Evolutionary conservation across 2,888 invertebrate genomes (phyloP).

Genomic region (Parascotia fuliginaria): DNA sequence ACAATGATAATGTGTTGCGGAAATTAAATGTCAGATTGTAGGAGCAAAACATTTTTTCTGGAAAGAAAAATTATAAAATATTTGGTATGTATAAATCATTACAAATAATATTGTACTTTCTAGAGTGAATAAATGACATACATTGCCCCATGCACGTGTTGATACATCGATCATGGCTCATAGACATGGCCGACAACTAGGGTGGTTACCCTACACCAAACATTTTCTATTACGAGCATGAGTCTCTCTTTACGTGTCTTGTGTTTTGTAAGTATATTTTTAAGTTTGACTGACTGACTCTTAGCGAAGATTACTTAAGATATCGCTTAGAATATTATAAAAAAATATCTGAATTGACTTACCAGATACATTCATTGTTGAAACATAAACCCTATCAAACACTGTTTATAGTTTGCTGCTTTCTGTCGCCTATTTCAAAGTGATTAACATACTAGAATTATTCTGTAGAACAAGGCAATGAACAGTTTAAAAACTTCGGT

Average conservation of each 20-base stretch:
- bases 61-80: background rate
- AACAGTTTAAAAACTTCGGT: too few species aligned
- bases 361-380: too few species aligned
- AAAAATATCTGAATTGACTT: too few species aligned
- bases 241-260: slow-evolving; percentile 7
- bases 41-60: background rate
- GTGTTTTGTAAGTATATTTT: slow-evolving; percentile 3
- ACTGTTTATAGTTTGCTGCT: too few species aligned
- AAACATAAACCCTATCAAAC: too few species aligned
- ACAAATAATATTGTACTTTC: slow-evolving; percentile 37
- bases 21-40: too few species aligned
- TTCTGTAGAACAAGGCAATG: too few species aligned
- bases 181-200: slow-evolving; percentile 43
- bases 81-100: slow-evolving; percentile 4
- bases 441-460: too few species aligned
- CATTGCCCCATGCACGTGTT: slow-evolving; percentile 58
- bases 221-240: slow-evolving; percentile 33
- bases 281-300: too few species aligned
- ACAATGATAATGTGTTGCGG: background rate
- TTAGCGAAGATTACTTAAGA: too few species aligned
- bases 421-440: too few species aligned
- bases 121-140: slow-evolving; percentile 63
- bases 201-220: slow-evolving; percentile 46
- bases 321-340: too few species aligned
- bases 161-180: slow-evolving; percentile 66